Base-by-base conservation (phyloP, 1,140 invertebrate genomes). In the Drosophila nigrodunni region DNA sequence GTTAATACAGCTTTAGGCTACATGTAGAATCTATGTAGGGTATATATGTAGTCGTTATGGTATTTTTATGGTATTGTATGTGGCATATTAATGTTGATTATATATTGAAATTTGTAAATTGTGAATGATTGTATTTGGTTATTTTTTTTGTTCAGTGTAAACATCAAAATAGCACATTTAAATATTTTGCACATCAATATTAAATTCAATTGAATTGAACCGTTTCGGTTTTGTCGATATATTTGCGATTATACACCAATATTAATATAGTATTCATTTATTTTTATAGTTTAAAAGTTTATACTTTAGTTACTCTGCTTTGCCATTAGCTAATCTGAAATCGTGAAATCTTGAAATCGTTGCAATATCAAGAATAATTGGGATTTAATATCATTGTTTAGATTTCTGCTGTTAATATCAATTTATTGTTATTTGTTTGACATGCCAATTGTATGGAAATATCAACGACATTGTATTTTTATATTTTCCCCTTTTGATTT, bases 171-270 rank as follows among this genome's bases (percentile, higher is more conserved):
- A 30, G 25, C 25, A 55, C 37, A 55, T 37, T 37, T 15, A 55
- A 13, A 41, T 62, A 62, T 50, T 7, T 54, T 54, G 50, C 50
- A 54, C 25, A 54, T 37, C 50, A 37, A 54, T 54, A 54, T 54
- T 54, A 54, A 54, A 13, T 34, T 54, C 34, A 37, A 54, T 54
- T 54, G 35, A 4, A 54, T 37, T 54, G 50, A 54, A 54, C 50
- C 35, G 2, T 9, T 39, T 39, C 5, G n/a, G 5, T 43, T 43
- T 30, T 30, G 25, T 30, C 2, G 25, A 30, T 30, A 6, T 43
- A 54, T 30, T 54, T 54, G 50, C 13, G 50, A 34, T 34, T 54
- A 54, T 18, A 54, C 50, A 54, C 35, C 50, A 13, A 54, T 54
- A 54, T 21, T 21, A 21, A 21, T 54, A 54, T 54, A 34, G 47